Conservation (phyloP, 2,797 vertebrate species). For the Dipus sagitta region DNA sequence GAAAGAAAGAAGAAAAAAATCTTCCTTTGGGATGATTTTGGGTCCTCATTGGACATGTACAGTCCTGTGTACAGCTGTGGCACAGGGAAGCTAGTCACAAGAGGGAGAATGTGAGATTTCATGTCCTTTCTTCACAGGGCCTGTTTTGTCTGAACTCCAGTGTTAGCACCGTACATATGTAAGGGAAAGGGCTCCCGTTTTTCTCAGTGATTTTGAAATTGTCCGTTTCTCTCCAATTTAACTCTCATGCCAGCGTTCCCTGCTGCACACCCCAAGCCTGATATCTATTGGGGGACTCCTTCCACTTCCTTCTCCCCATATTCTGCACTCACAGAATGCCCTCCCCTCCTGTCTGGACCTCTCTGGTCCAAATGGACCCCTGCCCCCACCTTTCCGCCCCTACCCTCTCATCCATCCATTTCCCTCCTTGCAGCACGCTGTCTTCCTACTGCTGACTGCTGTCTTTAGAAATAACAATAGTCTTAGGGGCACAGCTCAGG, state of each 20-base stretch:
- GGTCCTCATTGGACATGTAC: neutral
- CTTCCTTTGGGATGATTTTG: neutral
- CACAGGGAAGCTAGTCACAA: neutral
- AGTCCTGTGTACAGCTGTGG: neutral
- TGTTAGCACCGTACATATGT: neutral
- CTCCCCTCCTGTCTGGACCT: neutral
- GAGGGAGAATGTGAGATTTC: neutral
- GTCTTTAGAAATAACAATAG: neutral
- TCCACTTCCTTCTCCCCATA: neutral
- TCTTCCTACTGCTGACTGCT: neutral
- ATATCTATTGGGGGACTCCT: neutral
- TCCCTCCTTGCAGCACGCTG: neutral
- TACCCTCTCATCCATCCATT: neutral
- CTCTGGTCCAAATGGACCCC: neutral
- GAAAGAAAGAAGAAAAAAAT: neutral
- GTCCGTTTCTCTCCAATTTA: neutral
- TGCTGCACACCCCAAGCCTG: neutral
- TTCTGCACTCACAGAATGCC: neutral
- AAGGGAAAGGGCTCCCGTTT: neutral
- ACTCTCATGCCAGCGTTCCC: neutral
- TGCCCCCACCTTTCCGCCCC: neutral
- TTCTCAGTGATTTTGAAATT: neutral
- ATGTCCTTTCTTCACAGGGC: neutral
- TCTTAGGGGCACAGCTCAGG: no score
- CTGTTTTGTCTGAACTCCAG: neutral